Conservation (phyloP, 2,888 invertebrate species). For the Eledona agricola region DNA sequence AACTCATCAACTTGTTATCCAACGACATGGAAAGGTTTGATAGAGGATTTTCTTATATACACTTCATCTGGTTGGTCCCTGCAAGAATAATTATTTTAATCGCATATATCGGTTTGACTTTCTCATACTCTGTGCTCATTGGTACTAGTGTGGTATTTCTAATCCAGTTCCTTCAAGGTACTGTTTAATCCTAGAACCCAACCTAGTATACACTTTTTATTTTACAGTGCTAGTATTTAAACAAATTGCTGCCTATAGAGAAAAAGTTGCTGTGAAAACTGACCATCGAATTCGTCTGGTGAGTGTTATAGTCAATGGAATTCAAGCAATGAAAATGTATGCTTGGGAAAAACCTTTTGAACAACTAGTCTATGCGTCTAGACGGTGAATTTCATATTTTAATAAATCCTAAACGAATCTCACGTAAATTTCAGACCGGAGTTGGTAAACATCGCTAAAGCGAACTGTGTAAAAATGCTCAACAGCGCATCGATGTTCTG, state of each 20-base stretch:
- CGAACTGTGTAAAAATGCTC: too few species aligned
- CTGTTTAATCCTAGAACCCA: not conserved
- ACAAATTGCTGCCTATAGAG: constrained; percentile 3
- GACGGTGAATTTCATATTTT: constrained; percentile 4
- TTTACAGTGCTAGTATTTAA: not conserved
- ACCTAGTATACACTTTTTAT: not conserved
- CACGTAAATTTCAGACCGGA: constrained; percentile 1
- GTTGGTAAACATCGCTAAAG: too few species aligned
- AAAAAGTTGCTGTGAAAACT: constrained; percentile 4
- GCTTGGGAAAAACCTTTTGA: constrained; percentile 17
- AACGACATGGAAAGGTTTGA: constrained; percentile 13
- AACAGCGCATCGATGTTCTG: too few species aligned
- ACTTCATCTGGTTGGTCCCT: constrained; percentile 9
- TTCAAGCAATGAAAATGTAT: constrained; percentile 17
- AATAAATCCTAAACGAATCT: not conserved
- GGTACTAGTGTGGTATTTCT: not conserved
- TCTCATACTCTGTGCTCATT: not conserved
- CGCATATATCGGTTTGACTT: not conserved
- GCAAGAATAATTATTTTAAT: not conserved
- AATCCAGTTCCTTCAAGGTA: constrained; percentile 1
- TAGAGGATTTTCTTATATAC: too few species aligned
- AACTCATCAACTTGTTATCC: constrained; percentile 12
- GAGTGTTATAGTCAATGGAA: constrained; percentile 16
- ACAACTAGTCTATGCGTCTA: not conserved
- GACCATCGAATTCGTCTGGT: constrained; percentile 16